Percentiles rank a stretch among this genome's conserved stretches.
phyloP scores from a whole-genome alignment of 2,888 invertebrate species.

The Catocala nupta region DNA sequence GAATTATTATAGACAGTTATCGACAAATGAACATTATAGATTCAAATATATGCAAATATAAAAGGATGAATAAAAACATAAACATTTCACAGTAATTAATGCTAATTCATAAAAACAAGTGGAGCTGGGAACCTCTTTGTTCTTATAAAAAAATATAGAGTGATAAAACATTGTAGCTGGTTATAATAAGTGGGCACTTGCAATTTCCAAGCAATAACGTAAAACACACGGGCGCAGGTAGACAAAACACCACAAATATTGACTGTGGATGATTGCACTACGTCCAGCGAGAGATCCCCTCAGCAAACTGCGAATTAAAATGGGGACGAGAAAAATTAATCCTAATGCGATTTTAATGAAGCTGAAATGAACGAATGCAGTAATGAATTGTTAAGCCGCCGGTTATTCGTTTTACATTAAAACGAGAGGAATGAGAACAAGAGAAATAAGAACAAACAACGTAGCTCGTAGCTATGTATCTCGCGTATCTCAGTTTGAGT shows the following conservation, averaged over 20 bases:
- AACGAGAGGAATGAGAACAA: conserved; percentile 62
- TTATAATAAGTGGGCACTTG: conserved; percentile 45
- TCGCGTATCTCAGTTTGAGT: conserved; percentile 40
- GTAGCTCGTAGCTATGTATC: conserved; percentile 23
- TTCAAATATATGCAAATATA: conserved; percentile 30
- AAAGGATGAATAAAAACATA: conserved; percentile 21
- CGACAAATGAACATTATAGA: conserved; percentile 22
- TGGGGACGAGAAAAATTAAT: conserved; percentile 87
- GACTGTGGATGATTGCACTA: conserved; percentile 84
- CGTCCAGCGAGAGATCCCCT: conserved; percentile 80
- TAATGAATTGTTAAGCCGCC: conserved; percentile 83
- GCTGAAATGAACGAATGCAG: conserved; percentile 84
- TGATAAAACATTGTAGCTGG: conserved; percentile 33
- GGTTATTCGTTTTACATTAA: conserved; percentile 74
- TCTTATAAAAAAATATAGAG: conserved; percentile 32
- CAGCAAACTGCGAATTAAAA: conserved; percentile 85
- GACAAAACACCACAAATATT: conserved; percentile 81
- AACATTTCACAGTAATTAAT: conserved; percentile 23
- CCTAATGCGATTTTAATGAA: conserved; percentile 88
- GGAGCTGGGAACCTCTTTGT: conserved; percentile 18
- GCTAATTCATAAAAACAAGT: conserved; percentile 33
- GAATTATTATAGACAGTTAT: conserved; percentile 25
- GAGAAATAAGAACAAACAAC: conserved; percentile 54
- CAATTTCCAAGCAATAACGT: conserved; percentile 60
- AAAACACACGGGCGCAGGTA: conserved; percentile 75